Evolutionary conservation across 2,888 invertebrate genomes (phyloP).

Genomic region (Dromius quadrimaculatus): DNA sequence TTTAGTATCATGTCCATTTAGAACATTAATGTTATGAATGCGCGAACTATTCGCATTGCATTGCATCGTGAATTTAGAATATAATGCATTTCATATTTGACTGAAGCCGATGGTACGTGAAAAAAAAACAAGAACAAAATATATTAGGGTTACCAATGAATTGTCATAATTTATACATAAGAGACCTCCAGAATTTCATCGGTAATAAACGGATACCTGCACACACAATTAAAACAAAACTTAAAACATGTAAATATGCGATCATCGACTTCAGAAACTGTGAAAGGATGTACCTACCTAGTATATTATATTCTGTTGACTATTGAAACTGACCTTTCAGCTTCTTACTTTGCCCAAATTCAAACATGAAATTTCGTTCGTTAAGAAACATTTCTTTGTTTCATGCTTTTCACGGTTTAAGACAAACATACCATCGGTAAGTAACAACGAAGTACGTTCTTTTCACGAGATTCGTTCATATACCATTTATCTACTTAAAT

Average conservation of each 20-base stretch:
- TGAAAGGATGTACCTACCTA: conserved; percentile 46
- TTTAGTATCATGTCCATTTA: conserved; percentile 49
- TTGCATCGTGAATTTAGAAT: conserved; percentile 44
- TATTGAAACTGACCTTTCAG: conserved; percentile 23
- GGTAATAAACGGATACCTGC: not conserved
- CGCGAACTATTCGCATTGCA: conserved; percentile 25
- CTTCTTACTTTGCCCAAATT: conserved; percentile 26
- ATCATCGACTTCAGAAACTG: conserved; percentile 48
- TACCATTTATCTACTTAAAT: conserved; percentile 9
- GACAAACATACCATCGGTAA: conserved; percentile 51
- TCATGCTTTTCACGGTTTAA: conserved; percentile 52
- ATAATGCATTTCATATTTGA: conserved; percentile 43
- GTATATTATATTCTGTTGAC: conserved; percentile 30
- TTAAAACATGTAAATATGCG: not conserved
- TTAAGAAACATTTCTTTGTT: conserved; percentile 51
- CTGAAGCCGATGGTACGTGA: conserved; percentile 44
- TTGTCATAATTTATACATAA: not conserved
- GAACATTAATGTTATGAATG: conserved; percentile 37
- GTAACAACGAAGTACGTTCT: conserved; percentile 47
- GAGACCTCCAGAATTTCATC: not conserved
- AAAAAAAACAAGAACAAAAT: not conserved
- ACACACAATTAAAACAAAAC: not conserved
- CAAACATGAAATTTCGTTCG: conserved; percentile 40
- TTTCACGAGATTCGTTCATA: conserved; percentile 41
- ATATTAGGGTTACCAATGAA: too few species aligned